Conservation (phyloP, 2,888 invertebrate genomes). For the Melipona beecheii region DNA sequence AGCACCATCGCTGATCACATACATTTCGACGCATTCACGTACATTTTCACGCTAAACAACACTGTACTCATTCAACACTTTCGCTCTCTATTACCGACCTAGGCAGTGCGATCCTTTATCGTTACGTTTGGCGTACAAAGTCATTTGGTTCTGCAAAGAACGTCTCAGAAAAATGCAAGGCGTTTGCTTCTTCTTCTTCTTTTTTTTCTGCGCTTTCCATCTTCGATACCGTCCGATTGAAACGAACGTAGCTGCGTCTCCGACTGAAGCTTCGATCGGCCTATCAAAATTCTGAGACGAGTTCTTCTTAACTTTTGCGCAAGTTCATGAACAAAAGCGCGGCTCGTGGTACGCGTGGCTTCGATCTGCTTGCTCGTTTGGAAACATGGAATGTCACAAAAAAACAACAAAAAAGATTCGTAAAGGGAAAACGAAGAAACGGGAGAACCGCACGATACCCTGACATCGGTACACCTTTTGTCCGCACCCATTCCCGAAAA, state of each 20-base stretch:
- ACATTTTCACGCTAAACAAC: conserved; percentile 30
- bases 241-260: neutral
- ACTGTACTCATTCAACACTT: conserved; percentile 44
- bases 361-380: conserved; percentile 70
- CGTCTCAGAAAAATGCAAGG: conserved; percentile 47
- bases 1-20: conserved; percentile 66
- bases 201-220: neutral
- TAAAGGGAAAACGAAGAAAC: conserved; percentile 60
- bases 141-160: conserved; percentile 66
- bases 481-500: conserved; percentile 53
- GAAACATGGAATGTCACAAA: conserved; percentile 81
- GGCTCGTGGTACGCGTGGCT: conserved; percentile 49
- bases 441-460: conserved; percentile 66
- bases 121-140: conserved; percentile 58
- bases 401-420: conserved; percentile 74
- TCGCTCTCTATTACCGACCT: conserved; percentile 56
- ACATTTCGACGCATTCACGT: conserved; percentile 4
- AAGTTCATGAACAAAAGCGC: conserved; percentile 36
- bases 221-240: neutral
- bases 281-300: conserved; percentile 44
- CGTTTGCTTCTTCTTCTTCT: neutral
- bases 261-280: neutral
- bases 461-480: conserved; percentile 57
- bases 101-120: conserved; percentile 67
- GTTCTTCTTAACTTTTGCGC: conserved; percentile 39